Evolutionary conservation across 2,888 invertebrate genomes (phyloP), one percentile per base, ranked within the genome.

Genomic region (Drosophila birchii): DNA sequence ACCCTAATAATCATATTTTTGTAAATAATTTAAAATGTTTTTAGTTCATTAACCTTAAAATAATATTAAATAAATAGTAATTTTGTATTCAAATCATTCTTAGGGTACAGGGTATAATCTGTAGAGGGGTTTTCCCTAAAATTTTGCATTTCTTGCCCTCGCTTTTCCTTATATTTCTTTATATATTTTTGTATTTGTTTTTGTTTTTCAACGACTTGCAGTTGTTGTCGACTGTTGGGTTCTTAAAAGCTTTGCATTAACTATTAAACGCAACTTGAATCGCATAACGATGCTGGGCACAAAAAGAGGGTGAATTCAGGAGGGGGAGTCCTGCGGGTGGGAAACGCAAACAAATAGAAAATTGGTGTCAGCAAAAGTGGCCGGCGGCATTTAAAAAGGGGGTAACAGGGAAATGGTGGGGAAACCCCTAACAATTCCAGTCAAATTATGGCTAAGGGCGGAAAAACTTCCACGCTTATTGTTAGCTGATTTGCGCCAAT

Each of bases 241-340:
- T 80, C 85, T 86, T 86, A 86, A 86, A 89, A 87, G 89, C 89
- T 86, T 86, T 86, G 82, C 89, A 89, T 86, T 86, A 86, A 86
- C 87, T 86, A 89, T 89, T 84, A 89, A 84, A 87, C 74, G 75
- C 71, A 81, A 89, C 85, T 87, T 81, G 75, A 81, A 80, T 78
- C 86, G 86, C 81, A 79, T 89, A 89, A 87, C 80, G 80, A 72
- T 68, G 56, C 77, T 78, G 56, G 67, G 54, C 45, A 44, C 56
- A 58, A 44, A 66, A 75, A 55, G 29, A 69, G 47, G 29, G 57
- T 41, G 58, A 44, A 26, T 20, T 34, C 9, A 29, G 41, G 7
- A 45, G 7, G 11, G 5, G 9, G 1, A 12, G 12, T 43, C 7
- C 12, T 29, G 29, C 16, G 11, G 16, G 38, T n/a, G 56, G 64